phyloP scores from a whole-genome alignment of 2,113 vertebrate genomes.

The Elanus axillaris region DNA sequence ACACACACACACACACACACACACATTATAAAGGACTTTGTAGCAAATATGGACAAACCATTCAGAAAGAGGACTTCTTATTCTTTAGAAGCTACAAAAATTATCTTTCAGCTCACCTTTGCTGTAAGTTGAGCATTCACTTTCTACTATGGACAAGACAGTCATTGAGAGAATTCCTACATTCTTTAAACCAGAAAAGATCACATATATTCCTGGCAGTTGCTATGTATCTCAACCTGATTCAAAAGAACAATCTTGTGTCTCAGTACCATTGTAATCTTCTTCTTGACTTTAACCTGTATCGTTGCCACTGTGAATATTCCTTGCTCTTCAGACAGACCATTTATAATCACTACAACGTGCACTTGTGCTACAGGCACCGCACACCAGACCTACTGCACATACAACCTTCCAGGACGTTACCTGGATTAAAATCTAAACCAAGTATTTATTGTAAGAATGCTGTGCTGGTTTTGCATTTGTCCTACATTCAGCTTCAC shows the following conservation, averaged over 20 bases:
- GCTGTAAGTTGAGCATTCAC: not conserved
- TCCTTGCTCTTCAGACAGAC: no score
- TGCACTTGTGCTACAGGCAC: rapidly evolving
- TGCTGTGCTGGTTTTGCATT: not conserved
- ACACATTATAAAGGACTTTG: not conserved
- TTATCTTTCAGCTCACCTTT: no score
- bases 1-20: no score
- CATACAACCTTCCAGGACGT: not conserved
- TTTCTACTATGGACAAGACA: rapidly evolving
- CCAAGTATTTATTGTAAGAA: not conserved
- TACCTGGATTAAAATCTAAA: not conserved
- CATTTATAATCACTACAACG: rapidly evolving
- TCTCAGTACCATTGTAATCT: not conserved
- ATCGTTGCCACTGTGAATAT: not conserved
- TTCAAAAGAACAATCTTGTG: not conserved
- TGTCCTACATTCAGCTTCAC: not conserved
- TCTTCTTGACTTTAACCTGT: not conserved
- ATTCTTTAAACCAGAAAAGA: not conserved
- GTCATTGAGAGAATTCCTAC: not conserved
- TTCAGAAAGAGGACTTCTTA: not conserved
- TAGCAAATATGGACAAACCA: not conserved
- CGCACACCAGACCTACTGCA: no score
- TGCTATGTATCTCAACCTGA: not conserved
- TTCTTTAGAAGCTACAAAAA: not conserved
- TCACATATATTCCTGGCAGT: not conserved